A percentile compares a stretch with the other conserved stretches of the same genome.
Conservation (phyloP, 2,113 vertebrate species). For the Phylloscopus trochiloides region DNA sequence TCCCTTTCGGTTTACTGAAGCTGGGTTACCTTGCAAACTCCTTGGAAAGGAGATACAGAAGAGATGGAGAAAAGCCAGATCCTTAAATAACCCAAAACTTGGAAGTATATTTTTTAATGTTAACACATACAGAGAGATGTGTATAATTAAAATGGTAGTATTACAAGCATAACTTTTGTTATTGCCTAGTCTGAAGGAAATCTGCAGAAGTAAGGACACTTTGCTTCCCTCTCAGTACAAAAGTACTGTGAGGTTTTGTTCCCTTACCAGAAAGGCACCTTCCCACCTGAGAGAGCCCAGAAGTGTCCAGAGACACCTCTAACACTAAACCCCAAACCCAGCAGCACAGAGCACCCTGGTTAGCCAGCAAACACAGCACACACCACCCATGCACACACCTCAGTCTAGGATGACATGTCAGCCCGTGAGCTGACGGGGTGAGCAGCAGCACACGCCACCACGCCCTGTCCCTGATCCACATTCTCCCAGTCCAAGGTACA, state of each 20-base stretch:
- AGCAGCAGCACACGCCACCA: background rate
- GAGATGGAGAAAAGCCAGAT: background rate
- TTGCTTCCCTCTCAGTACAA: background rate
- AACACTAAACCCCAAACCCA: background rate
- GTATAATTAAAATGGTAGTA: background rate
- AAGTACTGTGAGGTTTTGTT: background rate
- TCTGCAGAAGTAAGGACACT: background rate
- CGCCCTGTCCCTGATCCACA: rapidly evolving
- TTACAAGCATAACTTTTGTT: background rate
- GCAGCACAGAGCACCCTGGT: background rate
- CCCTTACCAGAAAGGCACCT: background rate
- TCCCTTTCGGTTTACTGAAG: rapidly evolving
- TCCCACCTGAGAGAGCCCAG: background rate
- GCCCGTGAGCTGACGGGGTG: rapidly evolving
- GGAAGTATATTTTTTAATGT: background rate
- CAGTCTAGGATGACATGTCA: background rate
- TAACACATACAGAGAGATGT: background rate
- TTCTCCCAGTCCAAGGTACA: background rate
- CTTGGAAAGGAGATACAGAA: background rate
- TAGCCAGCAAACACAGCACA: background rate
- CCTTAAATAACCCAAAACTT: background rate
- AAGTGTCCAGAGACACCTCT: background rate
- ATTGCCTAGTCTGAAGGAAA: background rate
- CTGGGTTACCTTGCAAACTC: background rate
- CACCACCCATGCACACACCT: rapidly evolving